Percentiles rank a stretch among this genome's conserved stretches.
Conservation (phyloP, 2,113 vertebrate genomes). For the Vulpes vulpes region DNA sequence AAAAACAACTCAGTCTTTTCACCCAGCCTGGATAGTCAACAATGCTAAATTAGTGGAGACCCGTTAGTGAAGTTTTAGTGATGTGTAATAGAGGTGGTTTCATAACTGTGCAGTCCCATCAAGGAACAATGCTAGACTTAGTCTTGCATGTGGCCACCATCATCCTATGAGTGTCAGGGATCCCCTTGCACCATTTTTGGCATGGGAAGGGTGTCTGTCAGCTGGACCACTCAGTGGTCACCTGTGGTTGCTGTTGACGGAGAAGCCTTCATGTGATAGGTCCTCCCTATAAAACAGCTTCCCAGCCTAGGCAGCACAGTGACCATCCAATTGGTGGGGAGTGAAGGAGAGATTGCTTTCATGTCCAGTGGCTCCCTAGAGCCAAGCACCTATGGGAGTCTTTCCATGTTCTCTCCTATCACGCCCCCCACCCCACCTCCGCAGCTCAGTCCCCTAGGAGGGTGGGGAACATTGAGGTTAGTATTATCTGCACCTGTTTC, state of each 20-base stretch:
- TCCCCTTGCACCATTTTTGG: background rate
- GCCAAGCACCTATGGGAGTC: background rate
- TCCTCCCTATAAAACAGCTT: background rate
- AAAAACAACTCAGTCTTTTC: background rate
- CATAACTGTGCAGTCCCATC: background rate
- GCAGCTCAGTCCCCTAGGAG: background rate
- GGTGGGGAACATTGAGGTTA: background rate
- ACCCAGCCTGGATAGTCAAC: background rate
- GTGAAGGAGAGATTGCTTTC: background rate
- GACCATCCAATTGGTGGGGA: no score
- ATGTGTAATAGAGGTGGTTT: background rate
- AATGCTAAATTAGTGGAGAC: background rate
- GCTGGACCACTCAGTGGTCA: background rate
- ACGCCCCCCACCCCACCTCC: no score
- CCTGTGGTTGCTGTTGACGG: background rate
- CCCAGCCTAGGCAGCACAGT: background rate
- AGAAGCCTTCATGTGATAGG: background rate
- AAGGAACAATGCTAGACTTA: fast-evolving
- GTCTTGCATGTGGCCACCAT: background rate
- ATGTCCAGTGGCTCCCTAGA: background rate
- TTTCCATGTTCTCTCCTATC: background rate
- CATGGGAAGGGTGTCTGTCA: background rate
- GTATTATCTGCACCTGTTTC: fast-evolving
- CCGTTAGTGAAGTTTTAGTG: background rate
- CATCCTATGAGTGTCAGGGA: fast-evolving